These are phyloP conservation scores for Arenicola marina DNA, from an alignment of 2,888 invertebrate genomes.

Conservation along the genomic window DNA sequence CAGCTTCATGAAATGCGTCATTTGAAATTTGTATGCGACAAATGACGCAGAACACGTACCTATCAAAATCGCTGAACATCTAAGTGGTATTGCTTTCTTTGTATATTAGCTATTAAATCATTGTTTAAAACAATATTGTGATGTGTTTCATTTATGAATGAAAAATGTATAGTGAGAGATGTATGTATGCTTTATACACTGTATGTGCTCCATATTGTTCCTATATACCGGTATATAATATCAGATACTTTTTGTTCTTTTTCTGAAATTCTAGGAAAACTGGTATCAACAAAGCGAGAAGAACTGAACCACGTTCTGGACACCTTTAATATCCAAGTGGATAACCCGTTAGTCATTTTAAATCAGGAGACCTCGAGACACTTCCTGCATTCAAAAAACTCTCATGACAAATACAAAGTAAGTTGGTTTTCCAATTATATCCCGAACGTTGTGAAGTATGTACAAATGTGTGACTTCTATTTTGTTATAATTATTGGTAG, in stretches of 20 bases:
- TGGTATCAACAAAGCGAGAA: constrained; percentile 72
- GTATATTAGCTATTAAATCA: too few relatives aligned
- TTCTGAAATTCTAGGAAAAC: constrained; percentile 64
- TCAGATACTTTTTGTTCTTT: neutral
- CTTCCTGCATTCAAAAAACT: constrained; percentile 77
- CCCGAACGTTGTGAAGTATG: too few relatives aligned
- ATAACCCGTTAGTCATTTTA: constrained; percentile 91
- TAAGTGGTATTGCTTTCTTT: too few relatives aligned
- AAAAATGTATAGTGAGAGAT: too few relatives aligned
- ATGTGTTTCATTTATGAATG: too few relatives aligned
- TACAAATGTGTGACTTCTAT: neutral
- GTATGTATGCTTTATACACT: neutral
- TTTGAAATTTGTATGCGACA: too few relatives aligned
- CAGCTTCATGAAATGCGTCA: too few relatives aligned
- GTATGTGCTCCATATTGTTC: neutral
- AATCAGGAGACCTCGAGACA: constrained; percentile 91
- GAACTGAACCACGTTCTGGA: constrained; percentile 76
- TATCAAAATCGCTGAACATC: too few relatives aligned
- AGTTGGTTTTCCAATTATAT: neutral
- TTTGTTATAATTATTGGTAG: too few relatives aligned
- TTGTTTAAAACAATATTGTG: too few relatives aligned
- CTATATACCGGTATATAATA: neutral
- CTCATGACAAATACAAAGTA: constrained; percentile 74
- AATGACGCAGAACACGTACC: too few relatives aligned
- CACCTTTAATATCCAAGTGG: constrained; percentile 84